A percentile compares a stretch with the other conserved stretches of the same genome.
Conservation (phyloP, 2,797 vertebrate species). For the Nannoperca obscura region DNA sequence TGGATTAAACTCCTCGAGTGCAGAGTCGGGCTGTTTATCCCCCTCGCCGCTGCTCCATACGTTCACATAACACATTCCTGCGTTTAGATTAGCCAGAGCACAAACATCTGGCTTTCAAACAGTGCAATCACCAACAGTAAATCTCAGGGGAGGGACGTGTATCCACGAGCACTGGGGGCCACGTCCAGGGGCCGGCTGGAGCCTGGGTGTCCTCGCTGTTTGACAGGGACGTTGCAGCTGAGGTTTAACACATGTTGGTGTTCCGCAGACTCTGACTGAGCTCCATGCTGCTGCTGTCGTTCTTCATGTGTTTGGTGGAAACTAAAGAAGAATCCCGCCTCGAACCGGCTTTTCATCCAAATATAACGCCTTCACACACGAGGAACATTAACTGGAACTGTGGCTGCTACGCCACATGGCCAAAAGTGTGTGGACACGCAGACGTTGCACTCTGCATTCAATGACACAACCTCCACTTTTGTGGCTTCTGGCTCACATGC, state of each 20-base stretch:
- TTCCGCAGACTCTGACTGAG: neutral
- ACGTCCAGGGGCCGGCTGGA: neutral
- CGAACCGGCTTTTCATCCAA: too few relatives aligned
- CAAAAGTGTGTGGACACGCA: too few relatives aligned
- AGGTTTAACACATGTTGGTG: constrained; percentile 19
- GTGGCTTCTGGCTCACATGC: too few relatives aligned
- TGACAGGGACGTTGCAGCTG: constrained; percentile 25
- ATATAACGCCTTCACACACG: too few relatives aligned
- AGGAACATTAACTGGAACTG: too few relatives aligned
- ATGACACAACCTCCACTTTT: too few relatives aligned
- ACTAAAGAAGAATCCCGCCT: neutral
- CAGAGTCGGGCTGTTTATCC: constrained; percentile 18
- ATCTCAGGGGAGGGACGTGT: constrained; percentile 2
- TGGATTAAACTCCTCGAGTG: neutral
- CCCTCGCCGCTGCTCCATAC: constrained; percentile 28
- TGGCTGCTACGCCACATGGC: too few relatives aligned
- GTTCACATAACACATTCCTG: constrained; percentile 26
- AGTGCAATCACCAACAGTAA: constrained; percentile 34
- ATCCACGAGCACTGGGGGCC: neutral
- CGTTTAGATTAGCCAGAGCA: constrained; percentile 45
- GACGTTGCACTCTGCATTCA: too few relatives aligned
- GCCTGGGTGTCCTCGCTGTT: constrained; percentile 26
- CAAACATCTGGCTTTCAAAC: constrained; percentile 69
- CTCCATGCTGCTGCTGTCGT: neutral
- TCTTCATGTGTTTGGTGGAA: too few relatives aligned